Evolutionary conservation across 2,113 vertebrate species (phyloP), one percentile per base, ranked within the genome.

Genomic region (Maccullochella peelii): DNA sequence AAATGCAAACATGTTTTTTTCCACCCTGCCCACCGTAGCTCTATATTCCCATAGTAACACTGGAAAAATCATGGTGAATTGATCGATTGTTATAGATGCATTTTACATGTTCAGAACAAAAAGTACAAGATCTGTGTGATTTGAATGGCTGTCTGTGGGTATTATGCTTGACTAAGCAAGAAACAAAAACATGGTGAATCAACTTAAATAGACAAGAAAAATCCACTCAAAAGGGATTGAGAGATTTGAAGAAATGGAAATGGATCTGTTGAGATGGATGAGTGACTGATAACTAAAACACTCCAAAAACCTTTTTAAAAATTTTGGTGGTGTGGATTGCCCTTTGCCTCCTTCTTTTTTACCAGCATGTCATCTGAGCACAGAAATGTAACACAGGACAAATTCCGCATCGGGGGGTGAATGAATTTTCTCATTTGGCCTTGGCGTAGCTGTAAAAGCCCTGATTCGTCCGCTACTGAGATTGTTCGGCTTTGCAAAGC

Each of bases 81-180:
- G 12, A 42, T 4, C 5, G 11, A 44, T 73, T 65, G 23, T 54
- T 42, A 9, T 2, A 54, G n/a, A 27, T 42, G 9, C 27, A 44
- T 23, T 73, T 40, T 23, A 27, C 16, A 62, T 16, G 21, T 55
- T 80, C 69, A 55, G 15, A 21, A 55, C 38, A 25, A 80, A 77
- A 38, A 16, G 1, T 8, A n/a, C 38, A 36, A n/a, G 52, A 36
- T 59, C 0, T 27, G 1, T 40, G 54, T 40, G 38, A 11, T 47
- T 14, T 61, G 54, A 68, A 33, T 68, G 12, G 23, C 18, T 80
- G 69, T 0, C 44, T 73, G 38, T 21, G 47, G n/a, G 18, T 27
- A 5, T 23, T 59, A 40, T 50, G 8, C n/a, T 61, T 50, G 42
- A 47, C 12, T 33, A 9, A 49, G 27, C 15, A 38, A 0, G 0